Evolutionary conservation across 2,797 vertebrate genomes (phyloP).

Genomic region (Enteromius mattozi): DNA sequence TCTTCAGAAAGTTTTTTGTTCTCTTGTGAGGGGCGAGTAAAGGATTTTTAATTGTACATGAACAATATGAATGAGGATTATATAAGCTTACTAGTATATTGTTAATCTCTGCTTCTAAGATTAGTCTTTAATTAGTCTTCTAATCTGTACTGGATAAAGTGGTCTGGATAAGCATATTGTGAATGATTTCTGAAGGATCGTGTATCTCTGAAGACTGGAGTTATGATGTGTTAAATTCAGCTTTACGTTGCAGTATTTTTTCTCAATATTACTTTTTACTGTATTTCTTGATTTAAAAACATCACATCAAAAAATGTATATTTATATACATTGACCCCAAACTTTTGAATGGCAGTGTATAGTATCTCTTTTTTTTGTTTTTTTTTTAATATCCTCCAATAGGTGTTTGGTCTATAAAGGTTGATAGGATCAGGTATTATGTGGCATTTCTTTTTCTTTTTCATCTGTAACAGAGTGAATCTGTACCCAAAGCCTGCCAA

Average conservation of each 20-base stretch:
- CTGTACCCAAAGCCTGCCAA: background rate
- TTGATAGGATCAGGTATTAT: background rate
- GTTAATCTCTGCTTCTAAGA: constrained; percentile 6
- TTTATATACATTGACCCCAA: background rate
- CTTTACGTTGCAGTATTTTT: background rate
- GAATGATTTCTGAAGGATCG: background rate
- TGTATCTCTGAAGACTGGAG: background rate
- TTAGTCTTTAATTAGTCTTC: constrained; percentile 8
- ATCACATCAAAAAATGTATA: background rate
- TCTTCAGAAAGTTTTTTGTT: background rate
- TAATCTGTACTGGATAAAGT: background rate
- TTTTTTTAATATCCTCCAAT: background rate
- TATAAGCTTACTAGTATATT: background rate
- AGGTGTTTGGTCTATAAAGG: background rate
- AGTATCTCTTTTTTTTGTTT: background rate
- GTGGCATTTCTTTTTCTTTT: constrained; percentile 1
- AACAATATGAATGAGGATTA: constrained; percentile 10
- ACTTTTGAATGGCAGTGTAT: background rate
- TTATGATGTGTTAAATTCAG: background rate
- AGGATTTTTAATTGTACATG: background rate
- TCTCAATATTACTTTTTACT: background rate
- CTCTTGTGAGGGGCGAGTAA: background rate
- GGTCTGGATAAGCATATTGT: background rate
- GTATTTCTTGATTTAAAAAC: background rate
- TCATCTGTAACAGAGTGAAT: background rate